Conservation (phyloP, 1,140 invertebrate species). For the Coelopa frigida region DNA sequence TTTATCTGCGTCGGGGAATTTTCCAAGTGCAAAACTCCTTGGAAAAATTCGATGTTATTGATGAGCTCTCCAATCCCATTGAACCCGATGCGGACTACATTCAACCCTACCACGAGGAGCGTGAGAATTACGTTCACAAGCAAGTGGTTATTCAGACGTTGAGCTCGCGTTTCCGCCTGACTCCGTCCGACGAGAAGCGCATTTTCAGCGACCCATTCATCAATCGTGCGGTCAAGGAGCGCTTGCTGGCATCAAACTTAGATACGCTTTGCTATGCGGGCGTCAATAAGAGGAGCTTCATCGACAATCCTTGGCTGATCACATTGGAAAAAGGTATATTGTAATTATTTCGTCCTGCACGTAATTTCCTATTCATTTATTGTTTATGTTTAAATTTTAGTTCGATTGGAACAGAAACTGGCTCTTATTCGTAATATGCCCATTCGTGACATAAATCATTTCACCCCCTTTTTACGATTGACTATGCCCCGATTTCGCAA, state of each 20-base stretch:
- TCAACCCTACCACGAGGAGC: conserved; percentile 20
- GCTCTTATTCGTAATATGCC: conserved; percentile 20
- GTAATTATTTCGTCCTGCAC: not conserved
- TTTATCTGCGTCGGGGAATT: too few relatives aligned
- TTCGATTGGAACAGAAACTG: conserved; percentile 9
- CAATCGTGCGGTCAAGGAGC: too few relatives aligned
- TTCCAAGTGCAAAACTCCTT: too few relatives aligned
- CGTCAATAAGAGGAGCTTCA: conserved; percentile 24
- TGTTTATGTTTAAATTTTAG: conserved; percentile 10
- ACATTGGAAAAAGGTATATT: conserved; percentile 27
- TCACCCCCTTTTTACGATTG: conserved; percentile 34
- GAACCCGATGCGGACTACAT: conserved; percentile 29
- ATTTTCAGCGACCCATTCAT: too few relatives aligned
- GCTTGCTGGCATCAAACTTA: conserved; percentile 8
- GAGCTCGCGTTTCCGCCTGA: conserved; percentile 25
- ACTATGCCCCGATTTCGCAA: conserved; percentile 27
- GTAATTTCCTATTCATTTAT: not conserved
- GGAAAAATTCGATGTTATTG: too few relatives aligned
- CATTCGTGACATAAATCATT: conserved; percentile 34
- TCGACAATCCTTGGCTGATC: conserved; percentile 38
- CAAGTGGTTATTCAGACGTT: conserved; percentile 16
- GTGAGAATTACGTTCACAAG: conserved; percentile 16
- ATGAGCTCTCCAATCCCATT: too few relatives aligned
- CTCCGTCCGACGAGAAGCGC: conserved; percentile 15
- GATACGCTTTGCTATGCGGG: conserved; percentile 26